phyloP scores from a whole-genome alignment of 1,140 invertebrate species.

The Aphis gossypii region DNA sequence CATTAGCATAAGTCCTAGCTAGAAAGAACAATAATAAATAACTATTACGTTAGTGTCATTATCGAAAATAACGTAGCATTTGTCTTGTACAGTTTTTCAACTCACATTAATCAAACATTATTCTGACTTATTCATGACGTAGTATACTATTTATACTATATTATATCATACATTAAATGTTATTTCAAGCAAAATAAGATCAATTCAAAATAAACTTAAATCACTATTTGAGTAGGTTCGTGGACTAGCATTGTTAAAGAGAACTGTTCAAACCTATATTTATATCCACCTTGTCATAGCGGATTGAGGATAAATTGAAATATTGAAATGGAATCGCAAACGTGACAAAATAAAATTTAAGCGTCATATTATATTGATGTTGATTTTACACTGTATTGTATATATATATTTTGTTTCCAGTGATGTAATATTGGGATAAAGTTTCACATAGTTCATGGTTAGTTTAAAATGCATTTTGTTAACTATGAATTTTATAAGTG shows the following conservation, averaged over 20 bases:
- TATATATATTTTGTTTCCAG: background rate
- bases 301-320: background rate
- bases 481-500: background rate
- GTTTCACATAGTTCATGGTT: background rate
- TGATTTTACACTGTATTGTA: background rate
- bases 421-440: background rate
- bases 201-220: background rate
- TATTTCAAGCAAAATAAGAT: background rate
- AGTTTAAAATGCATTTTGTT: background rate
- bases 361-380: background rate
- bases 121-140: background rate
- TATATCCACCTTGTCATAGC: background rate
- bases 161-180: background rate
- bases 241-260: background rate
- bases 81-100: background rate
- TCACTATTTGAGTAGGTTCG: background rate
- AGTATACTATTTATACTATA: too few relatives aligned
- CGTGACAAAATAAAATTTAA: background rate
- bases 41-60: background rate
- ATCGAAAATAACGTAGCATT: background rate
- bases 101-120: too few relatives aligned
- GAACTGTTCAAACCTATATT: background rate
- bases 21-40: constrained; percentile 20
- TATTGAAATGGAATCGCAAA: background rate
- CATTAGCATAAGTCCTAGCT: constrained; percentile 45